Evolutionary conservation across 1,140 invertebrate genomes (phyloP).

Genomic region (Bombus pascuorum): DNA sequence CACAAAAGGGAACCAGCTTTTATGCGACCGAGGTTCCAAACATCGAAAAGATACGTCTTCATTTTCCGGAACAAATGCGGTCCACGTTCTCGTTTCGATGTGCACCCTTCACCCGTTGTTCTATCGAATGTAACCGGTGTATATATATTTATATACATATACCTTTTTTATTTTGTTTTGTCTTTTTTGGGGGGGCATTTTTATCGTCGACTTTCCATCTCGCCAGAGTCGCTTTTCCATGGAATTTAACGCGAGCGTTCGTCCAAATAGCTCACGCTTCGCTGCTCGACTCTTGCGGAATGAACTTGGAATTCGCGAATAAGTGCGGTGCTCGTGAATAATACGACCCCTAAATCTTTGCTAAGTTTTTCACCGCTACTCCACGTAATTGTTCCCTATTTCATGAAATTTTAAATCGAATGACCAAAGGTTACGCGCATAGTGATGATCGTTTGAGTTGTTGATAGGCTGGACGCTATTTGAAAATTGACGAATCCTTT

Average conservation of each 20-base stretch:
- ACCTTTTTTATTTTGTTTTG: not conserved
- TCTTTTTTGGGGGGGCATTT: not conserved
- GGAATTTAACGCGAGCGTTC: constrained; percentile 35
- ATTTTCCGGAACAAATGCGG: constrained; percentile 31
- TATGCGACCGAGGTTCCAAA: constrained; percentile 28
- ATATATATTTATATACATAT: not conserved
- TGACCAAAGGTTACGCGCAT: not conserved
- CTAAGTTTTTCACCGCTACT: not conserved
- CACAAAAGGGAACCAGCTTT: constrained; percentile 19
- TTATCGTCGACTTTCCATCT: constrained; percentile 20
- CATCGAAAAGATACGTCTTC: constrained; percentile 49
- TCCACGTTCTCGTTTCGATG: not conserved
- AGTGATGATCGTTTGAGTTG: too few relatives aligned
- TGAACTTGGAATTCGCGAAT: not conserved
- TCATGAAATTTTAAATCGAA: not conserved
- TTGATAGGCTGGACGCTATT: not conserved
- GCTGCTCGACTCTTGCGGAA: not conserved
- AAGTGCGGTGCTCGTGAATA: not conserved
- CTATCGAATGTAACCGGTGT: not conserved
- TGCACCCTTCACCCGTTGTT: not conserved
- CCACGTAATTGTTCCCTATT: not conserved
- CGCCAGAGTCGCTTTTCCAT: not conserved
- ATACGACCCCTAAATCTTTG: too few relatives aligned
- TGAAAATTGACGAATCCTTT: not conserved
- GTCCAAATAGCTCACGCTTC: not conserved